Conservation (phyloP, 1,140 invertebrate genomes). For the Drosophila subpulchrella region DNA sequence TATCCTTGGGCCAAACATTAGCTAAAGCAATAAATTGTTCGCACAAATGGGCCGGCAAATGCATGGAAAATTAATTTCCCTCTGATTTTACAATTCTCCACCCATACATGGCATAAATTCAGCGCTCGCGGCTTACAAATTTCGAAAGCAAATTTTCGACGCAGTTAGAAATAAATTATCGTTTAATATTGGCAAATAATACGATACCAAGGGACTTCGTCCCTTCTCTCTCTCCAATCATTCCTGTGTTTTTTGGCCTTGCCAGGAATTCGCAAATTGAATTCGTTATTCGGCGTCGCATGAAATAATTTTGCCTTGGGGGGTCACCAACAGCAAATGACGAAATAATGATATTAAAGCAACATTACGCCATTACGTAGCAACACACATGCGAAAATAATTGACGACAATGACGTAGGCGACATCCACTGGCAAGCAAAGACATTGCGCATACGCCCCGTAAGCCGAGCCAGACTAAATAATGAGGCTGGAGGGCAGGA, state of each 20-base stretch:
- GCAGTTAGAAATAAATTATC: slow-evolving; percentile 77
- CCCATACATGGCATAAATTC: slow-evolving; percentile 58
- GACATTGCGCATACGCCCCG: slow-evolving; percentile 53
- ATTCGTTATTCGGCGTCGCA: slow-evolving; percentile 66
- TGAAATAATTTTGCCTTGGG: slow-evolving; percentile 45
- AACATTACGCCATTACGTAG: slow-evolving; percentile 65
- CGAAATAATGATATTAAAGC: slow-evolving; percentile 76
- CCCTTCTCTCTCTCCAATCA: slow-evolving; percentile 7
- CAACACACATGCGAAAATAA: slow-evolving; percentile 49
- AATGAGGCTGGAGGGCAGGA: slow-evolving; percentile 36
- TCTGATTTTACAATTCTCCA: slow-evolving; percentile 65
- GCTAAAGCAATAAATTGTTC: slow-evolving; percentile 75
- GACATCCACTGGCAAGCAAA: slow-evolving; percentile 23
- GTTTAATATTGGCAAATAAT: slow-evolving; percentile 81
- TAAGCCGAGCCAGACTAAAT: slow-evolving; percentile 42
- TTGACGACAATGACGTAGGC: slow-evolving; percentile 50
- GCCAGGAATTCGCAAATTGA: slow-evolving; percentile 59
- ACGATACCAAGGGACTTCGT: slow-evolving; percentile 43
- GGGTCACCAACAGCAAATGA: slow-evolving; percentile 47
- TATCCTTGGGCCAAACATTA: slow-evolving; percentile 74
- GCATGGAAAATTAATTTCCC: slow-evolving; percentile 80
- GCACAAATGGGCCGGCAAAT: slow-evolving; percentile 73
- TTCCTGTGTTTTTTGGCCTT: slow-evolving; percentile 18
- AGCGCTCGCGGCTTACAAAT: slow-evolving; percentile 67
- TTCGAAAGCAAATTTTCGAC: slow-evolving; percentile 64